phyloP scores from a whole-genome alignment of 23 tunicate genomes.

The Styela plicata region DNA sequence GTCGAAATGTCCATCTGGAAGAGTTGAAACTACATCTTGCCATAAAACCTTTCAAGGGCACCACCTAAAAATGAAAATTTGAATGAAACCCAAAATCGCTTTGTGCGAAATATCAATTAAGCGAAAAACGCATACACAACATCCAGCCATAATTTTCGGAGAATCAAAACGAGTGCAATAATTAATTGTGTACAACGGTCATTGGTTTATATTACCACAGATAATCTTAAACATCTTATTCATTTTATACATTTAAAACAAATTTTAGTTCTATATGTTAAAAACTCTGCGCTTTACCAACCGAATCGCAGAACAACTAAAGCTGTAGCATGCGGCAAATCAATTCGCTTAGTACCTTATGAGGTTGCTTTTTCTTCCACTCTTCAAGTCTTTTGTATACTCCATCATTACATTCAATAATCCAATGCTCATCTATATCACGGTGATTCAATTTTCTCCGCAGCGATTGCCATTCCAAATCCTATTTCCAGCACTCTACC shows the following conservation, averaged over 20 bases:
- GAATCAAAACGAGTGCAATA: no score
- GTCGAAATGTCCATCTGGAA: constrained; percentile 62
- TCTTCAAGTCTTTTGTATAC: constrained; percentile 55
- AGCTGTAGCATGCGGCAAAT: not conserved
- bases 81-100: no score
- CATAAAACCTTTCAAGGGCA: constrained; percentile 86
- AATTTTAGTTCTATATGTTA: no score
- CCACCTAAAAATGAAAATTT: constrained; percentile 33
- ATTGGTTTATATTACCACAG: no score
- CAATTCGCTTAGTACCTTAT: constrained; percentile 28
- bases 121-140: no score
- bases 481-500: constrained; percentile 83
- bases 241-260: no score
- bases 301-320: not conserved
- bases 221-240: no score
- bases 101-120: no score
- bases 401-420: constrained; percentile 92
- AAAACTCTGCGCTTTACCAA: no score
- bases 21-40: constrained; percentile 73
- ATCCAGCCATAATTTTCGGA: no score
- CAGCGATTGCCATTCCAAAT: constrained; percentile 96
- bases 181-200: no score
- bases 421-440: constrained; percentile 75
- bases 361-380: constrained; percentile 76
- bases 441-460: constrained; percentile 46